A percentile compares a stretch with the other conserved stretches of the same genome.
Conservation (phyloP, 2,797 vertebrate genomes). For the Clarias laeviceps region DNA sequence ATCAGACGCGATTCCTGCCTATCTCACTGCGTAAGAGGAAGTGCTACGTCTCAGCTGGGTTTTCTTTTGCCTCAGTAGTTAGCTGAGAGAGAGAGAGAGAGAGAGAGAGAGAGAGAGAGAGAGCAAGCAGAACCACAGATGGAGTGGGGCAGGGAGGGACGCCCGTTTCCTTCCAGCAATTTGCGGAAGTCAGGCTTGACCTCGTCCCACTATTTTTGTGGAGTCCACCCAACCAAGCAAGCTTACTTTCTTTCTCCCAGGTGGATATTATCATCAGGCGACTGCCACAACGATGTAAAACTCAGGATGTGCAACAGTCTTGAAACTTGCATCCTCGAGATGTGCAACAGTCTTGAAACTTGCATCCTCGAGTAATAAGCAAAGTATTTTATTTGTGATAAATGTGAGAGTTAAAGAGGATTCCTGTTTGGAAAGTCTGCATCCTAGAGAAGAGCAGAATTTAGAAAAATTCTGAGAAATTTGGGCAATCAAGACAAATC, state of each 20-base stretch:
- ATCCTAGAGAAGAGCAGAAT: conserved; percentile 8
- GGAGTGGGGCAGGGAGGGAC: conserved; percentile 40
- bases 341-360: neutral
- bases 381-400: neutral
- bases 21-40: neutral
- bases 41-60: conserved; percentile 18
- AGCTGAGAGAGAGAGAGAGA: conserved; percentile 23
- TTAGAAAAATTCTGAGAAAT: neutral
- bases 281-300: neutral
- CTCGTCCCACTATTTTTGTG: conserved; percentile 40
- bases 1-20: conserved; percentile 24
- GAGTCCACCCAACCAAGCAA: conserved; percentile 35
- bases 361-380: neutral
- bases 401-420: neutral
- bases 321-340: neutral
- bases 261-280: neutral
- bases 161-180: conserved; percentile 52
- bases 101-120: neutral
- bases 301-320: neutral
- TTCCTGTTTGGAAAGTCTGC: neutral
- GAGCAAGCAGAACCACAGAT: conserved; percentile 47
- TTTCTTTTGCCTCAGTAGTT: conserved; percentile 60
- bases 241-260: neutral
- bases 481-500: neutral
- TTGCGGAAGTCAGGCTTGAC: conserved; percentile 49